Percentiles rank a stretch among this genome's conserved stretches.
Evolutionary conservation across 1,140 invertebrate species (phyloP).

Genomic region (Philotrypesis tridentata): DNA sequence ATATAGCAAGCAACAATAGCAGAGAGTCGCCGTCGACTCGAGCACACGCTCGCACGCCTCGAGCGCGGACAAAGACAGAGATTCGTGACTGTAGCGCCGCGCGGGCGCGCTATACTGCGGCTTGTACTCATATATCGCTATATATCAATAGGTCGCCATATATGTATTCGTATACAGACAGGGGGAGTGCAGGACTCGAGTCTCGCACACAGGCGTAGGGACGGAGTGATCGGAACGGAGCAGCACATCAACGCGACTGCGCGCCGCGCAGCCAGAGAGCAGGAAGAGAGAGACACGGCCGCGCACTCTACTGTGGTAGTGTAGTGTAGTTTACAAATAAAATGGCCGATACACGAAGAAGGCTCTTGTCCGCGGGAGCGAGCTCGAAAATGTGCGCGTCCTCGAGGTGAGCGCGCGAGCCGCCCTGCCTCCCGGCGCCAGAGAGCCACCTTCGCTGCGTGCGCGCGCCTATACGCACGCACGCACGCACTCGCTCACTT

Average conservation of each 20-base stretch:
- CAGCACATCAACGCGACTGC: neutral
- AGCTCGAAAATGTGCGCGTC: neutral
- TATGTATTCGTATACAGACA: neutral
- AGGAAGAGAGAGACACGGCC: neutral
- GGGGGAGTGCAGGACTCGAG: neutral
- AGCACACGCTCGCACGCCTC: no score
- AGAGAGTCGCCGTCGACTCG: no score
- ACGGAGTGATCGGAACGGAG: neutral
- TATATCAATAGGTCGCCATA: neutral
- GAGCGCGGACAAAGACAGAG: no score
- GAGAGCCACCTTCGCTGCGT: neutral
- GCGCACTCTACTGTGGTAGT: neutral
- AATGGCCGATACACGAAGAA: slow-evolving; percentile 72
- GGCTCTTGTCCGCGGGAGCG: neutral
- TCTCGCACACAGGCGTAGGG: neutral
- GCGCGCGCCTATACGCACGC: no score
- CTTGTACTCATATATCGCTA: no score
- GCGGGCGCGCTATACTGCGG: no score
- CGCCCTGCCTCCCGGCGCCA: neutral
- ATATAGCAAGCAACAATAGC: no score
- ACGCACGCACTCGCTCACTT: neutral
- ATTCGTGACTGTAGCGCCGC: no score
- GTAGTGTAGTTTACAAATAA: slow-evolving; percentile 72
- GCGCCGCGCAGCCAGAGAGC: neutral
- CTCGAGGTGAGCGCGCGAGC: neutral